Evolutionary conservation across 2,113 vertebrate genomes (phyloP).

Genomic region (Periophthalmodon schlosseri): DNA sequence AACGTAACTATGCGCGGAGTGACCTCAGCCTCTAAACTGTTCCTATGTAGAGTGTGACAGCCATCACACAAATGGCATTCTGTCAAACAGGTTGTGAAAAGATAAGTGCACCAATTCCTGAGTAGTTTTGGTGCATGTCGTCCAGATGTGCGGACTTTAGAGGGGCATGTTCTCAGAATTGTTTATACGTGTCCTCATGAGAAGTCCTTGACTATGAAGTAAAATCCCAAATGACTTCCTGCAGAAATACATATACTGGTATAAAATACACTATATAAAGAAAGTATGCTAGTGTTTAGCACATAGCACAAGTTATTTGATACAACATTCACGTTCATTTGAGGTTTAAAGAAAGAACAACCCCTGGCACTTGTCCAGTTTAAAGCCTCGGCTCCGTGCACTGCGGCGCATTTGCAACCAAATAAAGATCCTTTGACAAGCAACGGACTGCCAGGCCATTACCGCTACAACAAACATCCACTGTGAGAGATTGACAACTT

Average conservation of each 20-base stretch:
- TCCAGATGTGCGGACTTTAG: neutral
- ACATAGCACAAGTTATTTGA: neutral
- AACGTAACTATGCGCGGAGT: neutral
- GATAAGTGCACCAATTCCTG: slow-evolving; percentile 9
- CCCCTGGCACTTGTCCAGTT: slow-evolving; percentile 19
- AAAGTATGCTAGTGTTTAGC: neutral
- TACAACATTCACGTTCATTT: slow-evolving; percentile 8
- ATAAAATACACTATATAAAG: neutral
- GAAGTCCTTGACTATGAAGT: slow-evolving; percentile 1
- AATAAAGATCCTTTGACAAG: neutral
- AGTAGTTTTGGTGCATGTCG: neutral
- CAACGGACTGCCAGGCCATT: slow-evolving; percentile 2
- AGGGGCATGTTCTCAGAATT: neutral
- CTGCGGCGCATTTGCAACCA: neutral
- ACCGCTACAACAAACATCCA: slow-evolving; percentile 28
- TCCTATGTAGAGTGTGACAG: neutral
- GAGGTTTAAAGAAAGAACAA: slow-evolving; percentile 14
- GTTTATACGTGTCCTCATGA: neutral
- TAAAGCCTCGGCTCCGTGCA: neutral
- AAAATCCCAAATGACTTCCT: slow-evolving; percentile 18
- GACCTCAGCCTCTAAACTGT: neutral
- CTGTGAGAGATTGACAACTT: slow-evolving; percentile 46
- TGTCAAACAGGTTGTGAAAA: slow-evolving; percentile 36
- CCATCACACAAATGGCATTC: slow-evolving; percentile 20
- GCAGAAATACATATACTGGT: neutral